phyloP scores from a whole-genome alignment of 2,113 vertebrate species.

The Anoplopoma fimbria region DNA sequence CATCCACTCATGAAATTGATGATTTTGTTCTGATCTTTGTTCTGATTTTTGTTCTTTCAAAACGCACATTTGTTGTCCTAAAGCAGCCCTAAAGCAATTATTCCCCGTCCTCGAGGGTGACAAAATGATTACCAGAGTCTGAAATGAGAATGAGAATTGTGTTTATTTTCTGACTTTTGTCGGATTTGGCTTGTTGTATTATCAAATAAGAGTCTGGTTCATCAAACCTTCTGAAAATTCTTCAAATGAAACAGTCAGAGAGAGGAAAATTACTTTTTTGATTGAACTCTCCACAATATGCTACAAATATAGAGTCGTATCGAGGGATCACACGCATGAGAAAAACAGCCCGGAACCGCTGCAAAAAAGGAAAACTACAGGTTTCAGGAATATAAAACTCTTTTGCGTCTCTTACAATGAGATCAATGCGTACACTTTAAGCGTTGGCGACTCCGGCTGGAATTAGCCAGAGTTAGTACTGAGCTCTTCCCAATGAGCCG shows the following conservation, averaged over 20 bases:
- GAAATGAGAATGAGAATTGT: neutral
- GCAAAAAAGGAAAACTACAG: neutral
- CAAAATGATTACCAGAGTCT: neutral
- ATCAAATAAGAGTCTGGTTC: neutral
- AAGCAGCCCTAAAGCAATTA: neutral
- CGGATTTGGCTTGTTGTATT: neutral
- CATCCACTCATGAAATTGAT: neutral
- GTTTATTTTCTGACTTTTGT: neutral
- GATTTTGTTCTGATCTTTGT: neutral
- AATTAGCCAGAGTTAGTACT: neutral
- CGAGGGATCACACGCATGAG: neutral
- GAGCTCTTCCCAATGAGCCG: constrained; percentile 11
- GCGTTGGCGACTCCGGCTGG: no score
- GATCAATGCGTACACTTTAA: constrained; percentile 31
- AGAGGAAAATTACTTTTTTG: neutral
- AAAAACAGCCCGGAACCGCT: neutral
- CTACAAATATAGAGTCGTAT: neutral
- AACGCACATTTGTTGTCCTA: neutral
- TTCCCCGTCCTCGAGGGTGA: neutral
- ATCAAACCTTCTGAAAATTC: neutral
- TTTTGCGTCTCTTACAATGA: constrained; percentile 33
- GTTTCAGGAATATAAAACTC: neutral
- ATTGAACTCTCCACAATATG: neutral
- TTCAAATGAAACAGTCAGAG: neutral
- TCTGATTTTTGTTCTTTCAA: neutral